Evolutionary conservation across 2,888 invertebrate genomes (phyloP), one percentile per base, ranked within the genome.

Genomic region (Linhomoeus sp.): DNA sequence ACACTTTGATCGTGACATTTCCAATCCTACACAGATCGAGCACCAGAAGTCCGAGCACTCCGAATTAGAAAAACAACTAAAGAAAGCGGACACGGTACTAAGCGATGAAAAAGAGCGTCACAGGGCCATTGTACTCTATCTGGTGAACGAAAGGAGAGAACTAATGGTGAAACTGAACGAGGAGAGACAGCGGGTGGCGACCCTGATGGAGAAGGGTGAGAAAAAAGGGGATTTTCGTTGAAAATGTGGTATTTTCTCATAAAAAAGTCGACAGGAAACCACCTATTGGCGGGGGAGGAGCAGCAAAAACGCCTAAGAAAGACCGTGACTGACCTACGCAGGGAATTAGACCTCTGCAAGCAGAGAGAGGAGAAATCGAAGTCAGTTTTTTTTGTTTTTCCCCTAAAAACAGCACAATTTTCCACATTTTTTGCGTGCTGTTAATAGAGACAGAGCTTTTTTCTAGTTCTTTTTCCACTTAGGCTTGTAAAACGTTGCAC

Each of bases 51-150:
- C 49, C 12, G 62, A 64, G 46, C 56, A 55, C 38, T 62, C 63
- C 48, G 62, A 62, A 43, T 47, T 64, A 52, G 66, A 67, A 48
- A 64, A 64, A 49, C 67, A 67, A 50, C 49, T 64, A 43, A 61
- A 64, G 53, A 64, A 64, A 49, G 55, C 59, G 12, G 52, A 58
- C 17, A 55, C 56, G 14, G 56, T 58, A 43, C 48, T 66, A 26
- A 63, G 62, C 43, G 66, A 66, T 43, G 66, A 66, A 47, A 50
- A 58, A 45, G 60, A 46, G 1, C 46, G 51, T 20, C 51, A 47
- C 22, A 49, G 46, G 40, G n/a, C 23, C 15, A 50, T 50, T 33
- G 50, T 40, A 23, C 45, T 50, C 20, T 45, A 45, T 40, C 29
- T 67, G 45, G 60, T 67, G 20, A 62, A 63, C 51, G 67, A 67